Evolutionary conservation across 2,797 vertebrate species (phyloP).

Genomic region (Ctenopoma kingsleyae): DNA sequence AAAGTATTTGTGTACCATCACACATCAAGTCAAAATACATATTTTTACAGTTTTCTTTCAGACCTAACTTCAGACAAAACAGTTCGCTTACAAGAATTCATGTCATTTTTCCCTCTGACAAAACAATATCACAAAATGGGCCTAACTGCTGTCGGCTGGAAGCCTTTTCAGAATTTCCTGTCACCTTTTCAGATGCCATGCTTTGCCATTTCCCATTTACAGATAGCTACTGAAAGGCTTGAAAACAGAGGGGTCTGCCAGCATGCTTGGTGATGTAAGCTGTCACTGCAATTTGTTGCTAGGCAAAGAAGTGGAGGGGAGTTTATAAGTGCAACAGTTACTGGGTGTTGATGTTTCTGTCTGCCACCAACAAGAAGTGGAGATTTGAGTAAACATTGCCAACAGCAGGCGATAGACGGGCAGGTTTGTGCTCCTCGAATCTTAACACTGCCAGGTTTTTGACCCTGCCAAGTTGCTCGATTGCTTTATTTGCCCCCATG

Average conservation of each 20-base stretch:
- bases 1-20: not conserved
- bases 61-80: slow-evolving; percentile 18
- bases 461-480: slow-evolving; percentile 40
- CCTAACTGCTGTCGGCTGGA: slow-evolving; percentile 26
- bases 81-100: slow-evolving; percentile 12
- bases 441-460: slow-evolving; percentile 24
- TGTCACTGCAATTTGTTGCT: slow-evolving; percentile 64
- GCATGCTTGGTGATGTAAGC: slow-evolving; percentile 51
- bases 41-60: not conserved
- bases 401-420: slow-evolving; percentile 32
- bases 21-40: slow-evolving; percentile 7
- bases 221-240: slow-evolving; percentile 29
- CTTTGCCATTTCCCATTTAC: slow-evolving; percentile 31
- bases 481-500: slow-evolving; percentile 15
- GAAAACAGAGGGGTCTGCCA: slow-evolving; percentile 24
- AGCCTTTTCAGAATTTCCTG: slow-evolving; percentile 18
- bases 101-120: slow-evolving; percentile 31
- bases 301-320: slow-evolving; percentile 48
- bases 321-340: slow-evolving; percentile 41
- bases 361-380: slow-evolving; percentile 41
- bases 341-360: slow-evolving; percentile 63
- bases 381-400: slow-evolving; percentile 63
- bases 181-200: slow-evolving; percentile 25
- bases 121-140: slow-evolving; percentile 14
- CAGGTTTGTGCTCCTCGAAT: slow-evolving; percentile 45